Percentiles rank a stretch among this genome's conserved stretches.
Evolutionary conservation across 2,113 vertebrate genomes (phyloP).

Genomic region (Microtus richardsoni): DNA sequence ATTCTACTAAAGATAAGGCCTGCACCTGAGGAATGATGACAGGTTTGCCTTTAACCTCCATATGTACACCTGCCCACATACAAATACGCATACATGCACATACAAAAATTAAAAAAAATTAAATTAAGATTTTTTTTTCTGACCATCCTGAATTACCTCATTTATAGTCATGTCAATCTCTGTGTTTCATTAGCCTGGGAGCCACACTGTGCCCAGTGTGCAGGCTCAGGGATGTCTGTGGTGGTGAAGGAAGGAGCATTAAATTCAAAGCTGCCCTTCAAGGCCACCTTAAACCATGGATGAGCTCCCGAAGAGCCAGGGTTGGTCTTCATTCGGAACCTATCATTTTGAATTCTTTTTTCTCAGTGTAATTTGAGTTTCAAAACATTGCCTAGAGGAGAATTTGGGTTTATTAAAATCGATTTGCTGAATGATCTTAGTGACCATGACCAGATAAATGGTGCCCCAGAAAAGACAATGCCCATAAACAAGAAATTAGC

Average conservation of each 20-base stretch:
- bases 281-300: background rate
- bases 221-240: background rate
- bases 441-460: slow-evolving; percentile 25
- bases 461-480: background rate
- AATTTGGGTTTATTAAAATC: slow-evolving; percentile 58
- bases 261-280: background rate
- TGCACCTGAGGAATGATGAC: background rate
- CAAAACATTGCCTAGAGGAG: background rate
- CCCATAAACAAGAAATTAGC: slow-evolving; percentile 4
- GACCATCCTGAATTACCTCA: background rate
- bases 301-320: background rate
- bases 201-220: background rate
- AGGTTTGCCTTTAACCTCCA: background rate
- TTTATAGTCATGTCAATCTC: background rate
- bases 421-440: slow-evolving; percentile 35
- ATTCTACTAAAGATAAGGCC: background rate
- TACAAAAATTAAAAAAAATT: background rate
- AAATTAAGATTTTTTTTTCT: background rate
- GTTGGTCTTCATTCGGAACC: background rate
- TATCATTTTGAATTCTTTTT: background rate
- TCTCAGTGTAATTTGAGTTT: background rate
- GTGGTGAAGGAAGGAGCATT: background rate
- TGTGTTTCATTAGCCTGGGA: background rate
- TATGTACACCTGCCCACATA: background rate
- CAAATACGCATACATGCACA: background rate